Conservation (phyloP, 2,888 invertebrate species). For the Drosophila meridionalis region DNA sequence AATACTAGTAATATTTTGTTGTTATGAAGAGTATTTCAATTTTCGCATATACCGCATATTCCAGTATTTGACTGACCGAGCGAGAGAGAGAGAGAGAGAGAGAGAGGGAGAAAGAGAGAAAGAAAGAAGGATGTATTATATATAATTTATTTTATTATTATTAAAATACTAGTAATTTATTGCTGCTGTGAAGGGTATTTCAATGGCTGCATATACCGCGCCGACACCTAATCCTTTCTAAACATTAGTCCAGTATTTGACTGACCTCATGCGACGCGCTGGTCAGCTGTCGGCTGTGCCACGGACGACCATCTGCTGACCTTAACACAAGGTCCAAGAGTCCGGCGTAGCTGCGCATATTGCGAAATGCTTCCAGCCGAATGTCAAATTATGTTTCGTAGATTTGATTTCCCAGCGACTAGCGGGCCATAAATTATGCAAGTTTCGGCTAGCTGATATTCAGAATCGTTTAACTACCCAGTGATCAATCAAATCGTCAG, state of each 20-base stretch:
- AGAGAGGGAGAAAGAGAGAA: too few relatives aligned
- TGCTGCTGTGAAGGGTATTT: constrained; percentile 22
- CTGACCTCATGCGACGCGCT: constrained; percentile 46
- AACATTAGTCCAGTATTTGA: constrained; percentile 11
- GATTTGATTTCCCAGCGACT: constrained; percentile 25
- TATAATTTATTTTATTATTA: too few relatives aligned
- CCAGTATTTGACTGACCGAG: constrained; percentile 38
- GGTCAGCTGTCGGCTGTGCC: constrained; percentile 47
- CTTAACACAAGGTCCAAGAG: constrained; percentile 21
- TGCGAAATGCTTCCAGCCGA: constrained; percentile 48
- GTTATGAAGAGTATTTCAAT: constrained; percentile 23
- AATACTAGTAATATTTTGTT: too few relatives aligned
- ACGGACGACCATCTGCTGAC: constrained; percentile 53
- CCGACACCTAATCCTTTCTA: neutral
- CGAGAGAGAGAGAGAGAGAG: too few relatives aligned
- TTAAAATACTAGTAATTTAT: too few relatives aligned
- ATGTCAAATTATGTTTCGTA: constrained; percentile 39
- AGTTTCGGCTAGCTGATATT: constrained; percentile 12
- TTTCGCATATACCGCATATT: neutral
- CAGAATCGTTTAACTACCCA: constrained; percentile 31
- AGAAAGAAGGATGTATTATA: too few relatives aligned
- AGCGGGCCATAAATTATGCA: constrained; percentile 46
- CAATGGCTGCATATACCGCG: neutral
- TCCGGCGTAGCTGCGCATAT: constrained; percentile 24
- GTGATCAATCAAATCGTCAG: constrained; percentile 76